A percentile compares a stretch with the other conserved stretches of the same genome.
Evolutionary conservation across 2,113 vertebrate genomes (phyloP).

Genomic region (Sorex fumeus): DNA sequence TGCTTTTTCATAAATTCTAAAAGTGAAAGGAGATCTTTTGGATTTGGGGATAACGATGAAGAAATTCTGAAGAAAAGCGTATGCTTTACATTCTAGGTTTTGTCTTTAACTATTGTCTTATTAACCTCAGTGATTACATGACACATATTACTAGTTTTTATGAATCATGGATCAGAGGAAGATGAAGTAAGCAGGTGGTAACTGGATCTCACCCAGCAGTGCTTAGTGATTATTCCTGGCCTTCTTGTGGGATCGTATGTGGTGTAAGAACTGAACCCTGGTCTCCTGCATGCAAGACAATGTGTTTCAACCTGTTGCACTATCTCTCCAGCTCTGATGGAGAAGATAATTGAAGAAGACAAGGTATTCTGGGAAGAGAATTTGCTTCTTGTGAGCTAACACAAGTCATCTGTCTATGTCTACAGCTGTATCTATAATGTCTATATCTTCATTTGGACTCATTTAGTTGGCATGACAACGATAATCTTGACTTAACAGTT

Average conservation of each 20-base stretch:
- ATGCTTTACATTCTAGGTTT: neutral
- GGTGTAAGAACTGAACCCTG: too few species aligned
- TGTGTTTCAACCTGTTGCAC: too few species aligned
- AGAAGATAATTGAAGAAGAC: slow-evolving; percentile 35
- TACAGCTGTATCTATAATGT: neutral
- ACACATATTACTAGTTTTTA: slow-evolving; percentile 17
- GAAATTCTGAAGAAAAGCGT: slow-evolving; percentile 1
- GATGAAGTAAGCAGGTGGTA: neutral
- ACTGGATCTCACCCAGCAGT: too few species aligned
- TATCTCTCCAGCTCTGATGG: neutral
- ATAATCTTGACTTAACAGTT: slow-evolving; percentile 29
- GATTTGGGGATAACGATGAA: slow-evolving; percentile 39
- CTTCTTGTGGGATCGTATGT: too few species aligned
- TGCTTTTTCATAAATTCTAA: slow-evolving; percentile 41
- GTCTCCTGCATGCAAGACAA: too few species aligned
- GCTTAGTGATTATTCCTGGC: too few species aligned
- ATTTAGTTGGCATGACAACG: slow-evolving; percentile 37
- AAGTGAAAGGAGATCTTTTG: slow-evolving; percentile 22
- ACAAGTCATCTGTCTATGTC: slow-evolving; percentile 24
- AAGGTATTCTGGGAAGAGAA: slow-evolving; percentile 35
- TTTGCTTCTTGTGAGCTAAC: slow-evolving; percentile 40
- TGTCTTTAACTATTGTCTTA: neutral
- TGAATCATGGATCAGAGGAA: slow-evolving; percentile 23
- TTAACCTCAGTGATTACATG: neutral
- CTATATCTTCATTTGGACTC: neutral